Evolutionary conservation across 2,797 vertebrate genomes (phyloP).

Genomic region (Syngnathus acus): DNA sequence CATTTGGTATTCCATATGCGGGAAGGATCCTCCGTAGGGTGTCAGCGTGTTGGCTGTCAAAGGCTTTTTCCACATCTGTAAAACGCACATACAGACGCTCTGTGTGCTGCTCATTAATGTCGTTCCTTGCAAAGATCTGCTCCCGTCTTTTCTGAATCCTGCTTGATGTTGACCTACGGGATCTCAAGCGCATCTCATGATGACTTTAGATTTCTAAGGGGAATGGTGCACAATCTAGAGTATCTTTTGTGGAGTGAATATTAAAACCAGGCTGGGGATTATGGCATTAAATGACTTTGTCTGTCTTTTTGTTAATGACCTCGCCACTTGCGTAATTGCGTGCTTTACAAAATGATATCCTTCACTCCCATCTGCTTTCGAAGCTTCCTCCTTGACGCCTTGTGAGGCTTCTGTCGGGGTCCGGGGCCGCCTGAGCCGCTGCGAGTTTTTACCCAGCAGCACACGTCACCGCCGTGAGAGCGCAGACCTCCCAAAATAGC

Average conservation of each 20-base stretch:
- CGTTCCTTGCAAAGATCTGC: neutral
- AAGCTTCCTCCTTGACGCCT: conserved; percentile 30
- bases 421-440: conserved; percentile 41
- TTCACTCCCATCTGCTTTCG: neutral
- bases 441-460: conserved; percentile 71
- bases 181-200: neutral
- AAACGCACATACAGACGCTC: neutral
- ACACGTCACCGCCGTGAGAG: conserved; percentile 62
- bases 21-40: neutral
- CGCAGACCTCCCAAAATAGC: conserved; percentile 62
- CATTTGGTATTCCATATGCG: neutral
- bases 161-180: neutral
- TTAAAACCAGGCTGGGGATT: neutral
- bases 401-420: conserved; percentile 49
- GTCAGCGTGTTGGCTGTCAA: neutral
- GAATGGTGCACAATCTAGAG: no score
- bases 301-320: neutral
- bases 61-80: neutral
- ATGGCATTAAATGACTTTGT: neutral
- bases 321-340: neutral
- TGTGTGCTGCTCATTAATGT: neutral
- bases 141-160: neutral
- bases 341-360: neutral
- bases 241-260: no score
- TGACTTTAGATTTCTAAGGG: neutral